These are phyloP conservation scores for Polietes domitor DNA, from an alignment of 2,888 invertebrate species.

Conservation along the genomic window DNA sequence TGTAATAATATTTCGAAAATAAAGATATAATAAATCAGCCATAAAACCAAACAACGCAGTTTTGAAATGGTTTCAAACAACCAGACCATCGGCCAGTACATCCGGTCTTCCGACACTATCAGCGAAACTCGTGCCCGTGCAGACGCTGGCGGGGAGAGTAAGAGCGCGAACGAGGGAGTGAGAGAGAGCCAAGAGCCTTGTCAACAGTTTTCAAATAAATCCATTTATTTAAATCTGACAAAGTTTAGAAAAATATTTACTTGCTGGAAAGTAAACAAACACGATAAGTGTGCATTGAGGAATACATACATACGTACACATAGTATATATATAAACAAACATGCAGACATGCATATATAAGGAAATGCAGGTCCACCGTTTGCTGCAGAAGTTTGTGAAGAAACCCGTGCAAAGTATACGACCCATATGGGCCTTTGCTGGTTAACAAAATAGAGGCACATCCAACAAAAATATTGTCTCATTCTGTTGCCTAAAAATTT, in stretches of 20 bases:
- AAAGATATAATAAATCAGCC: not conserved
- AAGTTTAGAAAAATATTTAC: slow-evolving; percentile 36
- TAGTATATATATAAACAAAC: no score
- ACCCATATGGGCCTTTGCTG: no score
- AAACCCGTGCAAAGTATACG: not conserved
- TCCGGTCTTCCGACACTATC: slow-evolving; percentile 35
- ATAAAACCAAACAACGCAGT: not conserved
- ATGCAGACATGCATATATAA: no score
- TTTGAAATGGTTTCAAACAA: not conserved
- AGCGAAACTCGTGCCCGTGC: not conserved
- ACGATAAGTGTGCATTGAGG: slow-evolving; percentile 18
- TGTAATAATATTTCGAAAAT: not conserved
- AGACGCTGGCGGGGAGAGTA: not conserved
- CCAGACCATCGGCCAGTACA: slow-evolving; percentile 19
- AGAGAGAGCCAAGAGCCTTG: no score
- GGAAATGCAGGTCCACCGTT: not conserved
- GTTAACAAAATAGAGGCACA: no score
- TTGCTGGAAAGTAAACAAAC: slow-evolving; percentile 20
- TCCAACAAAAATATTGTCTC: no score
- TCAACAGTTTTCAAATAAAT: slow-evolving; percentile 10
- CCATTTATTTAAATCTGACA: slow-evolving; percentile 31
- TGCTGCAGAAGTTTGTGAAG: not conserved
- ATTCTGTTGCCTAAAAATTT: no score
- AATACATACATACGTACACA: no score
- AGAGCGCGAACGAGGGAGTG: no score